Base-by-base conservation (phyloP, 1,140 invertebrate species). In the Idris sp. region DNA sequence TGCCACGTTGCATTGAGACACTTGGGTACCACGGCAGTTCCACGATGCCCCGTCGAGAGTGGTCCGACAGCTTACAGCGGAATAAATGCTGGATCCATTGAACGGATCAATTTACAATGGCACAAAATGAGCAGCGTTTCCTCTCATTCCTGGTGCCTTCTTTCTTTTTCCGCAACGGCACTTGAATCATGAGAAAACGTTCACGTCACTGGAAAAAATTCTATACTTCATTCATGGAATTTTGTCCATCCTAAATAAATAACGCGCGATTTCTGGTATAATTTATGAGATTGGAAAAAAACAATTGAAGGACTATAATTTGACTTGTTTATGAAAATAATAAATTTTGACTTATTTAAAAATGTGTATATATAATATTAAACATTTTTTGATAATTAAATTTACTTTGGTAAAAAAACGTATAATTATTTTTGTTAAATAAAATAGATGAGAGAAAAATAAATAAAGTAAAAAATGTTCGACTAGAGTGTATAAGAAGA, bases 101-200 rank as follows among this genome's bases (percentile, higher is more conserved):
- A 76, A 76, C 74, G 74, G 74, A 72, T 76, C 67, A 76, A 76
- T 76, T 76, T 67, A 76, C 67, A 76, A 76, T 76, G 74, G 67
- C 74, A 67, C 62, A 59, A 76, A 76, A 72, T 62, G 81, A 81
- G 72, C 78, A 76, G 43, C 72, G 77, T 79, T 78, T 64, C 74
- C 53, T 78, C 69, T 75, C 62, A 43, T 56, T 72, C 51, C 74
- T 35, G 43, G 40, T 54, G 53, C 19, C 38, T 46, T 58, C 51
- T 67, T 65, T 74, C 44, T 79, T 79, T 75, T 77, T 53, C 51
- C 51, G 53, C 59, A 36, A n/a, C 65, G 51, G n/a, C 68, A 61
- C 61, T 68, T 67, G 54, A 61, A 53, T 64, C 59, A 64, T 62
- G 58, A 71, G 65, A 71, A 61, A 71, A 61, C 65, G 56, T 49